Base-by-base conservation (phyloP, 2,797 vertebrate species). In the Morelia viridis region DNA sequence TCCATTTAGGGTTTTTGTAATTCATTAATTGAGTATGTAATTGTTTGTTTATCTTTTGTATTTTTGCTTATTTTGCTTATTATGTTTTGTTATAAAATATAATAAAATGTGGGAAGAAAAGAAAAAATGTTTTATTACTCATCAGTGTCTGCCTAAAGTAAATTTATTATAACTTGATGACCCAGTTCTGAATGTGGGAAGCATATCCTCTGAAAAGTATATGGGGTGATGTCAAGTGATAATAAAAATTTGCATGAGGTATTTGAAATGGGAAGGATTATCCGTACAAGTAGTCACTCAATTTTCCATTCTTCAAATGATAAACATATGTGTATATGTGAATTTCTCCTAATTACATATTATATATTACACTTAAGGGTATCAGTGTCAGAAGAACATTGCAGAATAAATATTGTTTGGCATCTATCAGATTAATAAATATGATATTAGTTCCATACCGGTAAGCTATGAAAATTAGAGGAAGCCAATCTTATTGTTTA, bases 361-460 rank as follows among this genome's bases (percentile, higher is more conserved):
- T 76, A 76, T 41, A 57, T 65, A 61, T 86, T 12, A 87, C 10
- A 15, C 6, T 28, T 88, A 46, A 46, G 13, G 12, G 12, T 64
- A 46, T 22, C 10, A 7, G 15, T 84, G 35, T 62, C 57, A n/a
- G 15, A 90, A 28, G 61, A 85, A 65, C 31, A 50, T 53, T 46
- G 28, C 41, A 65, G 76, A 84, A 22, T 84, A 64, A 84, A 85
- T 89, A 80, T 89, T 92, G 50, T 84, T 64, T 10, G 31, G 31
- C 71, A 88, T 64, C 46, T 88, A 15, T 41, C 71, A 85, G 53
- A 89, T 89, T 89, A 85, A 92, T 92, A 68, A 89, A 83, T 65
- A 57, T 91, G 76, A 50, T 68, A 89, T 89, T 89, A 92, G n/a
- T 92, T 89, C 57, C 26, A 85, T 65, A 61, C 61, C 31, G 58